Percentiles rank a stretch among this genome's conserved stretches.
phyloP scores from a whole-genome alignment of 1,140 invertebrate species.

The Calliopsis andreniformis region DNA sequence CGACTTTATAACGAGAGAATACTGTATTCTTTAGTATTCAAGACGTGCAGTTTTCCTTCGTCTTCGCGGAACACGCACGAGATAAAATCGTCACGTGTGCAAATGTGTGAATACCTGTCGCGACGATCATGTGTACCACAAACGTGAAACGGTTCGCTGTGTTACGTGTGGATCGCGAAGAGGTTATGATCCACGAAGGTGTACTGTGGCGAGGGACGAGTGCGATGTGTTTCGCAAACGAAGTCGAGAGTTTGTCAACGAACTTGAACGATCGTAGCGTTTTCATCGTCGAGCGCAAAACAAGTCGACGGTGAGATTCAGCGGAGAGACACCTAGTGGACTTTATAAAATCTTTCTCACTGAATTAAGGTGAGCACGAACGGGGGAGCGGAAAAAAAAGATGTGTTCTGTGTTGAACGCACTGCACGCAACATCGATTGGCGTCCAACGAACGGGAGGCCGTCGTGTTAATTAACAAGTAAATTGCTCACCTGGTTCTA shows the following conservation, averaged over 20 bases:
- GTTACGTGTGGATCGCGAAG: conserved; percentile 10
- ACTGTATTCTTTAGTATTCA: too few species aligned
- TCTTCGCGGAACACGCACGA: neutral
- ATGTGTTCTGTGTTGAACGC: neutral
- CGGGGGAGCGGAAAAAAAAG: neutral
- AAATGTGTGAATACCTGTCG: neutral
- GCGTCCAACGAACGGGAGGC: neutral
- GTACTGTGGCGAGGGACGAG: neutral
- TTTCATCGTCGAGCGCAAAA: neutral
- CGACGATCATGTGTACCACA: neutral
- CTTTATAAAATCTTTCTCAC: conserved; percentile 22
- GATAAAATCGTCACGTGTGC: neutral
- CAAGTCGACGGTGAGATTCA: conserved; percentile 22
- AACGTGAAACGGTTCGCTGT: conserved; percentile 24
- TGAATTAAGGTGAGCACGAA: conserved; percentile 24
- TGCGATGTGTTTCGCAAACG: neutral
- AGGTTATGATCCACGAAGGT: conserved; percentile 56
- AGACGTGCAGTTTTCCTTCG: too few species aligned
- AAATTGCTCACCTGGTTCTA: conserved; percentile 72
- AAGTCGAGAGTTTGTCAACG: neutral
- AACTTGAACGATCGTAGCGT: neutral
- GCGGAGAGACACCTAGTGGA: conserved; percentile 42
- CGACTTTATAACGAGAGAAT: too few species aligned
- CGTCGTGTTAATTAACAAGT: conserved; percentile 29
- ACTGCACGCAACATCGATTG: conserved; percentile 5